These are phyloP conservation scores for Caenorhabditis sulstoni DNA, from an alignment of 2,888 invertebrate genomes.

Conservation along the genomic window DNA sequence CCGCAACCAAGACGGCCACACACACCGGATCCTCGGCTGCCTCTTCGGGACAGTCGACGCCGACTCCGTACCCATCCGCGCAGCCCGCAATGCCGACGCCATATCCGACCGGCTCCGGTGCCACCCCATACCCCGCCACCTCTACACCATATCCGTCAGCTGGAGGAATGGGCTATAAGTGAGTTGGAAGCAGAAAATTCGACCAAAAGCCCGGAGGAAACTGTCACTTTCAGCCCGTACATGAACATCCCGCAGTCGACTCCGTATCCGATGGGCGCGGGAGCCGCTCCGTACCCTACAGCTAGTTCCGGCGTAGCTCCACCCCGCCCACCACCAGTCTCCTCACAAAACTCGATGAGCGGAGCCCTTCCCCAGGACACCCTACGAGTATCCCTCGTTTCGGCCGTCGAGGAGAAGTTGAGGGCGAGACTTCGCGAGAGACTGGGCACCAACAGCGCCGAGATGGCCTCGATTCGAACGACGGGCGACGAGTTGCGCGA, in stretches of 20 bases:
- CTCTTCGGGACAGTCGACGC: slow-evolving; percentile 69
- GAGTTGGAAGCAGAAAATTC: slow-evolving; percentile 11
- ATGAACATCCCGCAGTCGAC: slow-evolving; percentile 56
- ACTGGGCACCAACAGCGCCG: slow-evolving; percentile 86
- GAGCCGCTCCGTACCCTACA: slow-evolving; percentile 32
- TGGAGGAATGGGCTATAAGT: slow-evolving; percentile 49
- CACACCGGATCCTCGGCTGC: slow-evolving; percentile 30
- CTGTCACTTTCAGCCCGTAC: slow-evolving; percentile 62
- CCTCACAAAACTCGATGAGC: slow-evolving; percentile 27
- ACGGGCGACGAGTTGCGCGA: slow-evolving; percentile 90
- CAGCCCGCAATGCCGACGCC: slow-evolving; percentile 63
- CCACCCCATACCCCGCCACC: slow-evolving; percentile 58
- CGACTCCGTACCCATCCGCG: slow-evolving; percentile 77
- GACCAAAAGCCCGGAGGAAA: background rate
- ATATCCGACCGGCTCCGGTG: slow-evolving; percentile 49
- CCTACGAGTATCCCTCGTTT: slow-evolving; percentile 92
- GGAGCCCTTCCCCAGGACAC: slow-evolving; percentile 95
- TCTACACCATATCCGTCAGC: slow-evolving; percentile 65
- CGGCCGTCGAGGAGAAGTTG: slow-evolving; percentile 96
- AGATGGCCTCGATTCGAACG: slow-evolving; percentile 90
- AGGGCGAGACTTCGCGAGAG: slow-evolving; percentile 90
- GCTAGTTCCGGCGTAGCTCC: slow-evolving; percentile 6
- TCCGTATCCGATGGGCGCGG: slow-evolving; percentile 53
- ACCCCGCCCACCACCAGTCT: slow-evolving; percentile 62
- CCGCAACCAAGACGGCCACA: slow-evolving; percentile 18